Conservation (phyloP, 2,113 vertebrate genomes). For the Actinemys pallida region DNA sequence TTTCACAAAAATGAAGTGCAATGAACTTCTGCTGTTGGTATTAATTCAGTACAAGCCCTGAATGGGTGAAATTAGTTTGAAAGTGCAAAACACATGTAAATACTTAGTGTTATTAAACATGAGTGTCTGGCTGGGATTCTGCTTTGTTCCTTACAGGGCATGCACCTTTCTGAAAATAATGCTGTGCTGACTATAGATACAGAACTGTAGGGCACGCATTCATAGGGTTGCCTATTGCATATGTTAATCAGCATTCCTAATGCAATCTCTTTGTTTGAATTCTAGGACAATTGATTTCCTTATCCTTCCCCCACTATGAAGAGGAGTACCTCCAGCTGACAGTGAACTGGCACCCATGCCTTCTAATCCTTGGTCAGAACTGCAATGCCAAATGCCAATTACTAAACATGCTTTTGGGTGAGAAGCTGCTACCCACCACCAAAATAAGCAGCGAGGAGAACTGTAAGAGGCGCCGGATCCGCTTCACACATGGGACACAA, state of each 20-base stretch:
- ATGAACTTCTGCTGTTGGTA: background rate
- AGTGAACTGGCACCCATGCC: slow-evolving; percentile 87
- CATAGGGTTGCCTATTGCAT: background rate
- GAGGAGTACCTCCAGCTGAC: slow-evolving; percentile 91
- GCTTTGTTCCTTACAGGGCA: background rate
- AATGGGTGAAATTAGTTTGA: background rate
- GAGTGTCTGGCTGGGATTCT: background rate
- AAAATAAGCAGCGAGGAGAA: slow-evolving; percentile 72
- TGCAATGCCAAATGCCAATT: slow-evolving; percentile 90
- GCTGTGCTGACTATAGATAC: accelerated
- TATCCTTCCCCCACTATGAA: slow-evolving; percentile 90
- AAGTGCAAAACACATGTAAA: background rate
- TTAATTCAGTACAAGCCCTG: background rate
- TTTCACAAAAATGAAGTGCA: no score
- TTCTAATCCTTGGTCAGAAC: slow-evolving; percentile 93
- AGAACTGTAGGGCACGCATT: background rate
- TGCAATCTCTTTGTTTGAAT: background rate
- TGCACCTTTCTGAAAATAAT: accelerated
- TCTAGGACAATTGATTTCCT: slow-evolving; percentile 87
- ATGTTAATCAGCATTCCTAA: background rate
- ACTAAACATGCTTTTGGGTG: slow-evolving; percentile 91
- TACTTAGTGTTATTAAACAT: background rate
- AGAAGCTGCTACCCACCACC: slow-evolving; percentile 86
- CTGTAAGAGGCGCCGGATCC: slow-evolving; percentile 90
- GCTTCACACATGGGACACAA: slow-evolving; percentile 89